These are phyloP conservation scores for Vireo altiloquus DNA, from an alignment of 2,113 vertebrate species.

Conservation along the genomic window DNA sequence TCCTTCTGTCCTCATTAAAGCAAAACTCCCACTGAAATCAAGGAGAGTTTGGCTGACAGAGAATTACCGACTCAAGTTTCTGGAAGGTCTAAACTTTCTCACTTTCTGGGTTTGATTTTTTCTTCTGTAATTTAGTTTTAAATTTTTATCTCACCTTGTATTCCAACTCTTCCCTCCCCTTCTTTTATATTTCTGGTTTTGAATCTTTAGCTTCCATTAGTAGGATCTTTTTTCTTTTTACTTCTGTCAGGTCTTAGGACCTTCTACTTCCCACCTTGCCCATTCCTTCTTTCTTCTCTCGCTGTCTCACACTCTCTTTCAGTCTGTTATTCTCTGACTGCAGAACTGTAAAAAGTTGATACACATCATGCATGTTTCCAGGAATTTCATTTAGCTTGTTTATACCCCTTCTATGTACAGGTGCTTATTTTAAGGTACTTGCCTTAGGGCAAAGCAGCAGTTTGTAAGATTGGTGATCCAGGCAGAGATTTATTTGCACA, in stretches of 20 bases:
- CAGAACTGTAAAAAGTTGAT: background rate
- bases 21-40: conserved; percentile 22
- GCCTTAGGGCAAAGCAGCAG: background rate
- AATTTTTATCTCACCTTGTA: background rate
- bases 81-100: background rate
- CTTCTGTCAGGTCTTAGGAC: background rate
- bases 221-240: background rate
- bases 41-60: background rate
- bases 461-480: background rate
- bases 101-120: background rate
- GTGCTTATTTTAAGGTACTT: background rate
- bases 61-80: background rate
- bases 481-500: conserved; percentile 28
- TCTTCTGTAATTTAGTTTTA: background rate
- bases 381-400: background rate
- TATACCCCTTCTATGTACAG: background rate
- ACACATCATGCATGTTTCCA: background rate
- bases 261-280: background rate
- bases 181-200: background rate
- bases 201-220: background rate
- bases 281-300: background rate
- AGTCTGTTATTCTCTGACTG: background rate
- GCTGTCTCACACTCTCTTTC: background rate
- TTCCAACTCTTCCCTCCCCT: background rate
- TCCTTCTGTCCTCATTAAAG: conserved; percentile 26